Percentiles rank a stretch among this genome's conserved stretches.
phyloP scores from a whole-genome alignment of 2,888 invertebrate species.

The Microplitis manilae region DNA sequence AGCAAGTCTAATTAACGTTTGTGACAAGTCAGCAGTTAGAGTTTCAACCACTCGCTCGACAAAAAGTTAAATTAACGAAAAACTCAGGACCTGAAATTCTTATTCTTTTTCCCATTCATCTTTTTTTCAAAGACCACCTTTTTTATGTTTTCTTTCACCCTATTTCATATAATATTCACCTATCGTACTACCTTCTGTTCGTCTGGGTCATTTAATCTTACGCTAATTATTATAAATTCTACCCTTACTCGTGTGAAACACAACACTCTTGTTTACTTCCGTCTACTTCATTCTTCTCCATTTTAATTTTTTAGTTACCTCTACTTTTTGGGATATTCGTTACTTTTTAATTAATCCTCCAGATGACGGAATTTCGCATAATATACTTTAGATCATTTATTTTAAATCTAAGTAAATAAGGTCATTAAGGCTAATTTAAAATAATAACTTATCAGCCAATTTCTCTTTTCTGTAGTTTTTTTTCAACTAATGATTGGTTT shows the following conservation, averaged over 20 bases:
- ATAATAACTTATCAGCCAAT: too few relatives aligned
- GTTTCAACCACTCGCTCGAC: neutral
- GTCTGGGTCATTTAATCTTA: neutral
- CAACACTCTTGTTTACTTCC: neutral
- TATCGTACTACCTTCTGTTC: neutral
- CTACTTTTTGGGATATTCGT: neutral
- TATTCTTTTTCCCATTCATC: neutral
- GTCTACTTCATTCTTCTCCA: neutral
- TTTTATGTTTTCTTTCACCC: neutral
- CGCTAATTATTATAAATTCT: neutral
- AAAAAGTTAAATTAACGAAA: neutral
- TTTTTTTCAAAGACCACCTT: neutral
- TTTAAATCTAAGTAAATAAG: too few relatives aligned
- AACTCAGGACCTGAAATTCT: neutral
- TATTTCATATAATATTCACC: neutral
- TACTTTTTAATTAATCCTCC: neutral
- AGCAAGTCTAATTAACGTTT: neutral
- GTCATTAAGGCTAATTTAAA: too few relatives aligned
- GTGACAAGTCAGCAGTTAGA: neutral
- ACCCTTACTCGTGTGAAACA: neutral
- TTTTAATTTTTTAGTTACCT: neutral
- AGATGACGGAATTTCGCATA: neutral
- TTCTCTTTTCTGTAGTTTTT: too few relatives aligned
- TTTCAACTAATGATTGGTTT: too few relatives aligned
- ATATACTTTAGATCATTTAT: neutral